phyloP scores from a whole-genome alignment of 1,140 invertebrate species.

The Drosophila navojoa region DNA sequence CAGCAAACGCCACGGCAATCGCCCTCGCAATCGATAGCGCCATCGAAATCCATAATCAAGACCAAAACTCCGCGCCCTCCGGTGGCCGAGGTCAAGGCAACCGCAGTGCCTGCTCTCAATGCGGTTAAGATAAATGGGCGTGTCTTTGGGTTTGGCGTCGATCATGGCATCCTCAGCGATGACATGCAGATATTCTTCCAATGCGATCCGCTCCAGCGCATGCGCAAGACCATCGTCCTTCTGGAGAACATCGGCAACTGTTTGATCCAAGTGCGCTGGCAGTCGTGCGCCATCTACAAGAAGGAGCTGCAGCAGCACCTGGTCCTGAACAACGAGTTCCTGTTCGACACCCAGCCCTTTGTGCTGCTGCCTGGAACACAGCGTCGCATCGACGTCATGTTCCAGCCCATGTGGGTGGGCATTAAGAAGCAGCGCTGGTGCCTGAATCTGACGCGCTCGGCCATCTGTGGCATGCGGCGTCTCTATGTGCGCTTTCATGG shows the following conservation, averaged over 20 bases:
- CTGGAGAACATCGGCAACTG: constrained; percentile 53
- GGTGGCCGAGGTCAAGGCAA: background rate
- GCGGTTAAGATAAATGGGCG: constrained; percentile 52
- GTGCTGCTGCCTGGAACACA: constrained; percentile 26
- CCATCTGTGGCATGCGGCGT: constrained; percentile 51
- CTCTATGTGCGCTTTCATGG: constrained; percentile 46
- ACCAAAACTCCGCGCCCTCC: background rate
- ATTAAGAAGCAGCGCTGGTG: constrained; percentile 46
- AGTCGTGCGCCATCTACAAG: background rate
- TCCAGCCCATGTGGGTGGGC: constrained; percentile 50
- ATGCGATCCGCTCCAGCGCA: constrained; percentile 54
- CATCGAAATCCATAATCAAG: background rate
- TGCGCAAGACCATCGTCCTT: constrained; percentile 50
- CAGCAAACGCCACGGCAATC: background rate
- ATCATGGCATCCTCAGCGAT: background rate
- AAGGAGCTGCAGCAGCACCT: constrained; percentile 29
- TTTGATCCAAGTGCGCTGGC: constrained; percentile 28
- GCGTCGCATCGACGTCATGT: constrained; percentile 52
- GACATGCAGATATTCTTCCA: constrained; percentile 31
- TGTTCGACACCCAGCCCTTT: constrained; percentile 51
- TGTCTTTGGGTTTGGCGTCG: constrained; percentile 18
- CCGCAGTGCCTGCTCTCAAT: background rate
- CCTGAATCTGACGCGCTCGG: constrained; percentile 28
- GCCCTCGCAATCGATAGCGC: background rate
- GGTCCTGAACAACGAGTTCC: constrained; percentile 29